Evolutionary conservation across 2,113 vertebrate species (phyloP), one percentile per base, ranked within the genome.

Genomic region (Rhinoderma darwinii): DNA sequence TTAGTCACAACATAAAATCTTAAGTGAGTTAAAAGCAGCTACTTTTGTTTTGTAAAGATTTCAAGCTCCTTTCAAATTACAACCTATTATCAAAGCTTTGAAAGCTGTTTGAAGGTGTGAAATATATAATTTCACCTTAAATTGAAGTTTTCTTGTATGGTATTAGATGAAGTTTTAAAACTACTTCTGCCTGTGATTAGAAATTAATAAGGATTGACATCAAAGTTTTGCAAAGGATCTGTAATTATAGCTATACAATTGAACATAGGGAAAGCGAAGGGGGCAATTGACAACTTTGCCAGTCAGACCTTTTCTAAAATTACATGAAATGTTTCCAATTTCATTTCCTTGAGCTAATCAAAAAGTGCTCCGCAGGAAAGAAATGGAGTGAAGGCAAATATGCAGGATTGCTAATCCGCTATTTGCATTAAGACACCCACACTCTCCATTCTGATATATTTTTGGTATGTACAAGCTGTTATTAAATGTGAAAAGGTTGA

Each of bases 191-290:
- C 81, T 92, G 88, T 92, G 91, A 94, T 93, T 93, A 92, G 91
- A 92, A 92, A 94, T 94, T 94, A 94, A 95, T 94, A 92, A 93
- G 89, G 91, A 95, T 91, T 94, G 95, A 91, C 94, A 92, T 81
- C 84, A 90, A 91, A 89, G 89, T 93, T 93, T 94, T 91, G 88
- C 89, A 91, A 90, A 91, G 89, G 92, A 92, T 91, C 89, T 92
- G 82, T 92, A 94, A 96, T 95, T 95, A 93, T 86, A 91, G 61
- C 79, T 91, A 89, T 91, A 92, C 87, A 93, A 92, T 91, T 89
- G 90, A 94, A 91, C 89, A 91, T 79, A 84, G 86, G 88, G 90
- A 91, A 90, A 89, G 85, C 68, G 91, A 90, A 90, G 72, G 86
- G 88, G 84, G 76, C 86, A 89, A 90, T 88, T 91, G 89, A 89